Percentiles rank a stretch among this genome's conserved stretches.
These are phyloP conservation scores for Trematomus loennbergii DNA, from an alignment of 2,113 vertebrate species.

Conservation along the genomic window DNA sequence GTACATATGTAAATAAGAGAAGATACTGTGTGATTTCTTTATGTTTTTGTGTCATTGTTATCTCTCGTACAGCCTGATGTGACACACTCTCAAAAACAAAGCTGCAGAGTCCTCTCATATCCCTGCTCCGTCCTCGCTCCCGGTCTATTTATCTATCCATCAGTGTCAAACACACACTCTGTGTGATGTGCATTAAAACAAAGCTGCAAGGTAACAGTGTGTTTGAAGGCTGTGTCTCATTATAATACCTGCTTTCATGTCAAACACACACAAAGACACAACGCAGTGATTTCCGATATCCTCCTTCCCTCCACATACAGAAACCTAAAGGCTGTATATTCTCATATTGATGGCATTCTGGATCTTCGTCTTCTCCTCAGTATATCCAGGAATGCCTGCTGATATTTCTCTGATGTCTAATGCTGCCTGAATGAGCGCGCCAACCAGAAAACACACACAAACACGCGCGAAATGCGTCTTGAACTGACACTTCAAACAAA, in stretches of 20 bases:
- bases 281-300: conserved; percentile 38
- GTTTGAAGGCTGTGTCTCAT: conserved; percentile 63
- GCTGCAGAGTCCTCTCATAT: conserved; percentile 25
- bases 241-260: conserved; percentile 56
- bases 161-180: conserved; percentile 55
- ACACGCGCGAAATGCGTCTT: conserved; percentile 41
- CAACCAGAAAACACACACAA: conserved; percentile 46
- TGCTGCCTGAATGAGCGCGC: conserved; percentile 62
- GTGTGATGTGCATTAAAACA: conserved; percentile 66
- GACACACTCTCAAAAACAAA: conserved; percentile 21
- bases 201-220: conserved; percentile 47
- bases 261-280: conserved; percentile 46
- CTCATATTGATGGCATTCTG: conserved; percentile 39
- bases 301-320: conserved; percentile 24
- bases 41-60: conserved; percentile 5
- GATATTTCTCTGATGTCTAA: conserved; percentile 72
- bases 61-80: neutral
- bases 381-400: conserved; percentile 72
- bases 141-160: conserved; percentile 61
- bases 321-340: conserved; percentile 51
- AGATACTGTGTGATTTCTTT: conserved; percentile 22
- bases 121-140: conserved; percentile 34
- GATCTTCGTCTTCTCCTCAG: conserved; percentile 36
- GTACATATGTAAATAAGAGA: conserved; percentile 30
- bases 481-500: conserved; percentile 82